Evolutionary conservation across 1,140 invertebrate genomes (phyloP).

Genomic region (fruit fly (Drosophila melanogaster)): DNA sequence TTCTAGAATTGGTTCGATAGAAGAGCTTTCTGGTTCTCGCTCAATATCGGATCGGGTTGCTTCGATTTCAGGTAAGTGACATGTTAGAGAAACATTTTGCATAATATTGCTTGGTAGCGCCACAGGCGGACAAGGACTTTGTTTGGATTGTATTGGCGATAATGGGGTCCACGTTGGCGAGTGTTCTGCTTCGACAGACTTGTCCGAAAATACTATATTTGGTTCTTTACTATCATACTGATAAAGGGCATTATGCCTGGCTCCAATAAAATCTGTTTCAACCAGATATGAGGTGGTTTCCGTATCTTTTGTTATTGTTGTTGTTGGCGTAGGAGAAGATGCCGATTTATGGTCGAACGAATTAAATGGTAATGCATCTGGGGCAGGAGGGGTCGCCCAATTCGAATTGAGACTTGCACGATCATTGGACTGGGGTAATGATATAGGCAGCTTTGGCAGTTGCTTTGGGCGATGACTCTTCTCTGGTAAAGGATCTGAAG

Average conservation of each 20-base stretch:
- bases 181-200: not conserved
- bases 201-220: not conserved
- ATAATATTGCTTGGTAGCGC: slow-evolving; percentile 9
- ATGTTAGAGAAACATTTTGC: not conserved
- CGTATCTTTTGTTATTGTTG: not conserved
- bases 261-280: not conserved
- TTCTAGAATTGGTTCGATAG: slow-evolving; percentile 1
- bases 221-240: not conserved
- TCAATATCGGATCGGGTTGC: not conserved
- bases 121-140: not conserved
- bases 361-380: slow-evolving; percentile 26
- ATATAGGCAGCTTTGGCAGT: slow-evolving; percentile 62
- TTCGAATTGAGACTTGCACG: slow-evolving; percentile 11
- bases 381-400: not conserved
- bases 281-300: not conserved
- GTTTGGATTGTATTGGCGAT: not conserved
- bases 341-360: slow-evolving; percentile 3
- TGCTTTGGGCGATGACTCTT: slow-evolving; percentile 60
- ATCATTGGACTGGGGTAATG: slow-evolving; percentile 7
- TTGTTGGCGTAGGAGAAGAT: slow-evolving; percentile 16
- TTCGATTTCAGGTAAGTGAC: not conserved
- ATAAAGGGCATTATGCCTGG: not conserved
- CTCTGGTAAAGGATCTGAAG: slow-evolving; percentile 16
- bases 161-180: not conserved
- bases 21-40: not conserved